phyloP scores from a whole-genome alignment of 2,888 invertebrate species.

The Drosophila paranaensis region DNA sequence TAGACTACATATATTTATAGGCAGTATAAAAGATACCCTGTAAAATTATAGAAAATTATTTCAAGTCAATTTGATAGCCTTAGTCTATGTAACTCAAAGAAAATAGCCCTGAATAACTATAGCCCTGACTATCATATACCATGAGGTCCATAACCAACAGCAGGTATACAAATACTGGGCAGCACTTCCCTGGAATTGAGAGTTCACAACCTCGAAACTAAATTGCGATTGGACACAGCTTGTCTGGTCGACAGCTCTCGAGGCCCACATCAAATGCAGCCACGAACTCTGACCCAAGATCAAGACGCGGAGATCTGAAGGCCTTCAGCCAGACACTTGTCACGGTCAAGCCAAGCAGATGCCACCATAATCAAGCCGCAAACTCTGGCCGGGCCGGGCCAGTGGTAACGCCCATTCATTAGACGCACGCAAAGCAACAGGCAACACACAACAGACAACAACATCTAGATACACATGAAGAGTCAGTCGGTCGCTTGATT shows the following conservation, averaged over 20 bases:
- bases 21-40: not conserved
- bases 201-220: constrained; percentile 5
- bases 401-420: constrained; percentile 50
- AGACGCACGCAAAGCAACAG: constrained; percentile 42
- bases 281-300: constrained; percentile 50
- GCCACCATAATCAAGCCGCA: constrained; percentile 29
- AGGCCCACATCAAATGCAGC: constrained; percentile 16
- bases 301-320: constrained; percentile 16
- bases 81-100: not conserved
- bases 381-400: not conserved
- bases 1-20: too few relatives aligned
- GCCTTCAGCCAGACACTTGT: constrained; percentile 38
- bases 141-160: too few relatives aligned
- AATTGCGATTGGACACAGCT: constrained; percentile 27
- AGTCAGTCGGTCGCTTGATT: constrained; percentile 37
- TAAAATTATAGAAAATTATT: not conserved
- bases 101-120: not conserved
- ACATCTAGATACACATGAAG: not conserved
- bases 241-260: constrained; percentile 23
- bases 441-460: not conserved
- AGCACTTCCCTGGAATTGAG: not conserved
- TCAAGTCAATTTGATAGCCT: too few relatives aligned
- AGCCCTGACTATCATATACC: not conserved
- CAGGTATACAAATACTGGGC: not conserved
- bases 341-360: constrained; percentile 32